Conservation (phyloP, 2,113 vertebrate species). For the Dasyprocta punctata region DNA sequence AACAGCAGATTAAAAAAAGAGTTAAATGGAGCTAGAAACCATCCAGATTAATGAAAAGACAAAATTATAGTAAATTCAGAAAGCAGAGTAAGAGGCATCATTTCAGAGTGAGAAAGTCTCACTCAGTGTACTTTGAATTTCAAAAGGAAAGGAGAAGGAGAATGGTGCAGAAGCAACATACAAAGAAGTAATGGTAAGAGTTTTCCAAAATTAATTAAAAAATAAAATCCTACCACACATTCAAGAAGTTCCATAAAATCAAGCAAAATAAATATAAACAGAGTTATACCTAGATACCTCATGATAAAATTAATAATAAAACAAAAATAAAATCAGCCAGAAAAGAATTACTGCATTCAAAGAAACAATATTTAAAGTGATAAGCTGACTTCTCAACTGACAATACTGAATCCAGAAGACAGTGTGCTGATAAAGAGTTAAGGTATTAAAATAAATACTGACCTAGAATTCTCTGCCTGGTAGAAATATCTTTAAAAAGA, state of each 20-base stretch:
- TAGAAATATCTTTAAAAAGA: not conserved
- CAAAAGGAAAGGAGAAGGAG: not conserved
- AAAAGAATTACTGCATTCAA: not conserved
- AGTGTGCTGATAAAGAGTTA: not conserved
- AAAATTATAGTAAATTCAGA: conserved; percentile 15
- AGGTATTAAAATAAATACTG: conserved; percentile 45
- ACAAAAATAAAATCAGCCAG: not conserved
- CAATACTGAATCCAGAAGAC: not conserved
- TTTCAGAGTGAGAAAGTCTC: conserved; percentile 5
- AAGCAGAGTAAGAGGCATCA: not conserved
- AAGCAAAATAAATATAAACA: not conserved
- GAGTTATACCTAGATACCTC: not conserved
- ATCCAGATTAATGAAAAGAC: not conserved
- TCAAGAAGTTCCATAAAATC: conserved; percentile 6
- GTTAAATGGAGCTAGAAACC: not conserved
- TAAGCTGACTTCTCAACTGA: conserved; percentile 15
- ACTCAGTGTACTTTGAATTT: not conserved
- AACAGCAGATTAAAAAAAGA: not conserved
- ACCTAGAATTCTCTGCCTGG: not conserved
- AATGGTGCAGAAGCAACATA: not conserved
- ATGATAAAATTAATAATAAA: not conserved
- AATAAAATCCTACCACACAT: not conserved
- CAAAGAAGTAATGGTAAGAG: not conserved
- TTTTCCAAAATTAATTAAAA: conserved; percentile 6
- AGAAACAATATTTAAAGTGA: not conserved